A percentile compares a stretch with the other conserved stretches of the same genome.
Conservation (phyloP, 2,113 vertebrate species). For the Urocolius indicus region DNA sequence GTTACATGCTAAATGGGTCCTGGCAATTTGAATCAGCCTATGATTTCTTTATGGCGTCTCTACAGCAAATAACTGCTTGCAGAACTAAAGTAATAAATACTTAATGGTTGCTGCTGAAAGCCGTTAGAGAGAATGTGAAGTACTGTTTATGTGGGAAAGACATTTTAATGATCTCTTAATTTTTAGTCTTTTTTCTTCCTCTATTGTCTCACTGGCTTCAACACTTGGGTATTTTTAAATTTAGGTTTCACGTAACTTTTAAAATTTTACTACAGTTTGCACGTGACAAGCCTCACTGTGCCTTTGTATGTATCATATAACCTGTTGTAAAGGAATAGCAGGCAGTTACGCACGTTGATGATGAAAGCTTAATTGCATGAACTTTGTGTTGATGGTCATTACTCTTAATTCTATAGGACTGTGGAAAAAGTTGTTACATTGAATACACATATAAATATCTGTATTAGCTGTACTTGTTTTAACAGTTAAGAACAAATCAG, state of each 20-base stretch:
- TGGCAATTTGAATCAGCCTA: neutral
- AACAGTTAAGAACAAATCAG: neutral
- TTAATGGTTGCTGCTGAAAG: neutral
- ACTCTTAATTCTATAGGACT: neutral
- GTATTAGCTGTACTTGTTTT: neutral
- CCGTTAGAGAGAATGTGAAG: neutral
- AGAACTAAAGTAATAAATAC: conserved; percentile 17
- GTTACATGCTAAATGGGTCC: neutral
- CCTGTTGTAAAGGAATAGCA: neutral
- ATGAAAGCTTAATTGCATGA: neutral
- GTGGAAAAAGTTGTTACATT: neutral
- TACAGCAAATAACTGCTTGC: neutral
- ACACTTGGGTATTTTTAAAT: neutral
- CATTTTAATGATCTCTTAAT: neutral
- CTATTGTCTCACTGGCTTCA: neutral
- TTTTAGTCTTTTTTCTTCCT: neutral
- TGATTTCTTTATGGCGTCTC: conserved; percentile 6
- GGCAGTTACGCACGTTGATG: neutral
- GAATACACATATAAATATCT: neutral
- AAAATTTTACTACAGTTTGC: neutral
- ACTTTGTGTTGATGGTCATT: neutral
- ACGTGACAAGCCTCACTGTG: neutral
- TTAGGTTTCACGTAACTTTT: neutral
- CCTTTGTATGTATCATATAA: neutral
- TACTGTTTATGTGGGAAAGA: neutral